Conservation (phyloP, 2,113 vertebrate species). For the Tylochromis polylepis region DNA sequence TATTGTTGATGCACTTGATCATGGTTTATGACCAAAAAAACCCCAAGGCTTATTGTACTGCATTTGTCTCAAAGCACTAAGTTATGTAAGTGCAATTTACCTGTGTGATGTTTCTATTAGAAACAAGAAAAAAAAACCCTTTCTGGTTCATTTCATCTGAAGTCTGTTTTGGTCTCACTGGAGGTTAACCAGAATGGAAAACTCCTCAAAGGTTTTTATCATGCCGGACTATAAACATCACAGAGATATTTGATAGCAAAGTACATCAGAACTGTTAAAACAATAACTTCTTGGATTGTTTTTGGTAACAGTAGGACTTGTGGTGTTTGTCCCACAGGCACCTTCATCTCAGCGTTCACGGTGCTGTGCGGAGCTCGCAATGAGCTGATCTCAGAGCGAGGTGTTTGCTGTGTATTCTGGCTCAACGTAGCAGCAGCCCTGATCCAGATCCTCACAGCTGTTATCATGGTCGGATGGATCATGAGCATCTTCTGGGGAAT, state of each 20-base stretch:
- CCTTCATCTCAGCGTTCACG: constrained; percentile 90
- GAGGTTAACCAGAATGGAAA: neutral
- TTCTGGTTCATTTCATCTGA: neutral
- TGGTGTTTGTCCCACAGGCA: constrained; percentile 72
- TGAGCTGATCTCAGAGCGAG: constrained; percentile 84
- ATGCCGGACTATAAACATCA: neutral
- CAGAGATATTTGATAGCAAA: neutral
- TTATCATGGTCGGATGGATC: constrained; percentile 99
- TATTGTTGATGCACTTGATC: neutral
- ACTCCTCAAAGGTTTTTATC: neutral
- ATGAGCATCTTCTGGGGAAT: constrained; percentile 99
- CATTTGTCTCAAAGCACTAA: neutral
- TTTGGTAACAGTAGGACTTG: neutral
- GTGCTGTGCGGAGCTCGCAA: constrained; percentile 93
- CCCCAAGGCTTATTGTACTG: neutral
- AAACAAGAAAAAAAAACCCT: accelerated
- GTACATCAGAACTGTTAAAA: neutral
- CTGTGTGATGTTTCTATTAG: neutral
- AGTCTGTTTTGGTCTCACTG: neutral
- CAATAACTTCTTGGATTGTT: neutral
- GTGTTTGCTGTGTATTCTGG: constrained; percentile 96
- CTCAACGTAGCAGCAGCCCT: constrained; percentile 93
- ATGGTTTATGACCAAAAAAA: neutral
- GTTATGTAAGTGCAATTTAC: neutral
- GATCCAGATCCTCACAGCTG: constrained; percentile 93